Evolutionary conservation across 2,888 invertebrate species (phyloP).

Genomic region (Lypha dubia): DNA sequence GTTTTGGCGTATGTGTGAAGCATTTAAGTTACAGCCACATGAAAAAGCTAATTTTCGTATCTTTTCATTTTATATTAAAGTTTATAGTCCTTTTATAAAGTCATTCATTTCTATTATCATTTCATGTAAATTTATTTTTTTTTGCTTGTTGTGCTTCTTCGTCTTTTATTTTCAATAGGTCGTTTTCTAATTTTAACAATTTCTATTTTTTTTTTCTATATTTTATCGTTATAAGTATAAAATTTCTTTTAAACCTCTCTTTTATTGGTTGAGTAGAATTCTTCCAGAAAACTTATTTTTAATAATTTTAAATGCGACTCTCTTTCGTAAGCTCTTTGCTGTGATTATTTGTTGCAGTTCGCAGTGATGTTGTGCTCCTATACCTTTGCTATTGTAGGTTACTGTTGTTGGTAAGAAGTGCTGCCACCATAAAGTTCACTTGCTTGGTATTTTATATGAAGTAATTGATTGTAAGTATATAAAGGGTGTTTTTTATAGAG

Average conservation of each 20-base stretch:
- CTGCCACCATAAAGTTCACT: not conserved
- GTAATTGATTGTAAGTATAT: no score
- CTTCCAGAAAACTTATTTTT: conserved; percentile 28
- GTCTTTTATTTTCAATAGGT: not conserved
- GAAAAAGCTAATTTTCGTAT: conserved; percentile 55
- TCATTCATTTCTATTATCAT: conserved; percentile 38
- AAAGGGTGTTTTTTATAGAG: no score
- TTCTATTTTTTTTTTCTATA: conserved; percentile 8
- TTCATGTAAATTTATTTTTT: conserved; percentile 37
- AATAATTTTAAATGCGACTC: conserved; percentile 9
- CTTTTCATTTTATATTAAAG: conserved; percentile 48
- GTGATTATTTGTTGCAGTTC: conserved; percentile 22
- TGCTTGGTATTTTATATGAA: not conserved
- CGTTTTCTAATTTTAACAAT: conserved; percentile 27
- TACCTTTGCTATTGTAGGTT: not conserved
- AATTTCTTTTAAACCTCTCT: conserved; percentile 23
- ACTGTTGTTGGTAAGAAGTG: not conserved
- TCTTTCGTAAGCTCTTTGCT: not conserved
- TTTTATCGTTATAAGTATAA: conserved; percentile 1
- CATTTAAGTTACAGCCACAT: not conserved
- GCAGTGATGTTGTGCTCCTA: not conserved
- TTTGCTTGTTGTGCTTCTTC: not conserved
- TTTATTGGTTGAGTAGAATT: conserved; percentile 27
- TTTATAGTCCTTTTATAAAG: conserved; percentile 53
- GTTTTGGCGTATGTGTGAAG: conserved; percentile 21